These are phyloP conservation scores for Glaucopsyche alexis DNA, from an alignment of 2,888 invertebrate genomes.

Conservation along the genomic window DNA sequence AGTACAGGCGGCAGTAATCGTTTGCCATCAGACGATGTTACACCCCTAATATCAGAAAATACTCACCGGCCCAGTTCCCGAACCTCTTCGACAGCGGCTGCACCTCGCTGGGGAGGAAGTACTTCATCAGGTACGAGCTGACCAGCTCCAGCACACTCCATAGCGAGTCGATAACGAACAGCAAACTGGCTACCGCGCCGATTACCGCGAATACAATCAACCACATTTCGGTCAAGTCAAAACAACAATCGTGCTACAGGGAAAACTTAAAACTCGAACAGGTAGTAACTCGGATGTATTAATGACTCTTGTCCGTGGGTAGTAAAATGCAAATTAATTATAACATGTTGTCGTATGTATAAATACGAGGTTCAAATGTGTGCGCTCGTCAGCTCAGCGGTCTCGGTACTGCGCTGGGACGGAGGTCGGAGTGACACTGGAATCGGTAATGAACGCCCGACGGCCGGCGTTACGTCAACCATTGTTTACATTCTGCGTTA, in stretches of 20 bases:
- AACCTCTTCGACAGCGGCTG: conserved; percentile 82
- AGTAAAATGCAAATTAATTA: neutral
- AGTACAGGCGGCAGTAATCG: no score
- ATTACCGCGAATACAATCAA: conserved; percentile 61
- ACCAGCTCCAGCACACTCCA: conserved; percentile 81
- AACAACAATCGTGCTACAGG: no score
- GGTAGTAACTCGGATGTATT: neutral
- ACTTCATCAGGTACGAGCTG: conserved; percentile 83
- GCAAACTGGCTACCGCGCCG: conserved; percentile 73
- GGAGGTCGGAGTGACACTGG: neutral
- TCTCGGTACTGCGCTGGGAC: neutral
- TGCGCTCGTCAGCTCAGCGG: neutral
- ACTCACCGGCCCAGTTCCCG: conserved; percentile 93
- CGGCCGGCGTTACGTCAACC: neutral
- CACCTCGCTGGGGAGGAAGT: conserved; percentile 82
- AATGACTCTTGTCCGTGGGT: no score
- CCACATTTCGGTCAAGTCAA: neutral
- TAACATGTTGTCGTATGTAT: neutral
- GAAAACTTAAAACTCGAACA: neutral
- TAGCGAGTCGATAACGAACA: conserved; percentile 79
- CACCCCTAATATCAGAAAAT: no score
- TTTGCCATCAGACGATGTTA: no score
- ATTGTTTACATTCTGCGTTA: neutral
- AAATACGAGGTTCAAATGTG: neutral
- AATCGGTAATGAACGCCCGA: neutral